A percentile compares a stretch with the other conserved stretches of the same genome.
These are phyloP conservation scores for Macaria notata DNA, from an alignment of 2,888 invertebrate genomes.

Conservation along the genomic window DNA sequence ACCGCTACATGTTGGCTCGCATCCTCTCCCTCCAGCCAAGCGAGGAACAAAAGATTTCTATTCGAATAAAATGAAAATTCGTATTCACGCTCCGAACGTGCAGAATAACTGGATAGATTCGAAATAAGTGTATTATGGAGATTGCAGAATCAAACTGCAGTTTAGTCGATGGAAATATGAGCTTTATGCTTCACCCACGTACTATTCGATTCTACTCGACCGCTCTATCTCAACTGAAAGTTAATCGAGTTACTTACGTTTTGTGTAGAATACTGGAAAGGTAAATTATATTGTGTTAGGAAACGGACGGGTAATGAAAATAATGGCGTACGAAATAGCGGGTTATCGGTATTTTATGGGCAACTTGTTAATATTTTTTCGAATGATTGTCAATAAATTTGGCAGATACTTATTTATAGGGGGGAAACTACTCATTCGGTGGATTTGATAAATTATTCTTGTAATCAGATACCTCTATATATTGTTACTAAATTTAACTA, in stretches of 20 bases:
- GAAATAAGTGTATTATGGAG: slow-evolving; percentile 27
- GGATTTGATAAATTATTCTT: no score
- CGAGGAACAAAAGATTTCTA: slow-evolving; percentile 30
- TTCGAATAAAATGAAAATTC: slow-evolving; percentile 40
- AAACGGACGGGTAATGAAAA: background rate
- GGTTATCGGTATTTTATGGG: no score
- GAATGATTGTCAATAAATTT: no score
- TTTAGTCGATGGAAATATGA: slow-evolving; percentile 14
- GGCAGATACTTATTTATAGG: no score
- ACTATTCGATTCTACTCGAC: background rate
- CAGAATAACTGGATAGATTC: slow-evolving; percentile 17
- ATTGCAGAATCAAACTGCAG: slow-evolving; percentile 21
- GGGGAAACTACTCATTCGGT: no score
- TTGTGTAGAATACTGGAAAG: no score
- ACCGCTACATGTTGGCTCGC: slow-evolving; percentile 26
- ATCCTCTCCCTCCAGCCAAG: slow-evolving; percentile 30
- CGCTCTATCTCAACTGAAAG: background rate
- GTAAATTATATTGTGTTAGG: background rate
- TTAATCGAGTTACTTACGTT: no score
- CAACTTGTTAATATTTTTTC: no score
- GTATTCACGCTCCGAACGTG: slow-evolving; percentile 25
- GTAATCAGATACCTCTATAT: no score
- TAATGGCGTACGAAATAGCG: no score
- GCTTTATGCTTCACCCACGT: slow-evolving; percentile 3
- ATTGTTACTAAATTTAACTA: no score